Evolutionary conservation across 2,888 invertebrate genomes (phyloP).

Genomic region (Timema cristinae): DNA sequence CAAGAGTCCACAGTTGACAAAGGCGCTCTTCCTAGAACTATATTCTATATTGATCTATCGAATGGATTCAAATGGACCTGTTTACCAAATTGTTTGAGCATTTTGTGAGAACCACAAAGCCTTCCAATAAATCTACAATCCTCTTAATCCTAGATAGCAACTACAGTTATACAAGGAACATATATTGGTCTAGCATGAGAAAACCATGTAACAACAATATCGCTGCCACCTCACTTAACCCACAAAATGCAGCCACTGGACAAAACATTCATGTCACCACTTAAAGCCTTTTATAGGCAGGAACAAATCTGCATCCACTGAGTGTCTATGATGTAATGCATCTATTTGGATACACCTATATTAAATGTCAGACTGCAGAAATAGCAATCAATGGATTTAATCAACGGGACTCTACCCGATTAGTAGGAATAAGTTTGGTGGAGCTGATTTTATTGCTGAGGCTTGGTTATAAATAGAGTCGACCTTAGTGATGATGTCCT

Average conservation of each 20-base stretch:
- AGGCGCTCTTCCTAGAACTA: slow-evolving; percentile 4
- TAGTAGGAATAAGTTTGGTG: neutral
- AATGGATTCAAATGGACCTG: slow-evolving; percentile 6
- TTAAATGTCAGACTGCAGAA: neutral
- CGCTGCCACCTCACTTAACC: neutral
- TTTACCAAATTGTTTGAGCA: neutral
- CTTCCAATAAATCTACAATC: neutral
- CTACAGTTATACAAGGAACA: neutral
- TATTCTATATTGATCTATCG: neutral
- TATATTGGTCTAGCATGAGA: neutral
- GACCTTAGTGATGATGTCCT: too few species aligned
- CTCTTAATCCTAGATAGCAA: slow-evolving; percentile 1
- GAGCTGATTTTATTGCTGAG: slow-evolving; percentile 6
- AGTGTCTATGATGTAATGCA: neutral
- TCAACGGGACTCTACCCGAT: neutral
- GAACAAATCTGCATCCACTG: neutral
- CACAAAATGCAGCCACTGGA: slow-evolving; percentile 4
- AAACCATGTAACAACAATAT: neutral
- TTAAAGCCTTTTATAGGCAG: neutral
- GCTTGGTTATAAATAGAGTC: neutral
- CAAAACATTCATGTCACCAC: neutral
- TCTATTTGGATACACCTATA: neutral
- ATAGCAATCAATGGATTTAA: slow-evolving; percentile 7
- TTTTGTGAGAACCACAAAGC: slow-evolving; percentile 5
- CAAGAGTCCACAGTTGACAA: neutral